Evolutionary conservation across 1,140 invertebrate genomes (phyloP).

Genomic region (Procambarus virginalis): DNA sequence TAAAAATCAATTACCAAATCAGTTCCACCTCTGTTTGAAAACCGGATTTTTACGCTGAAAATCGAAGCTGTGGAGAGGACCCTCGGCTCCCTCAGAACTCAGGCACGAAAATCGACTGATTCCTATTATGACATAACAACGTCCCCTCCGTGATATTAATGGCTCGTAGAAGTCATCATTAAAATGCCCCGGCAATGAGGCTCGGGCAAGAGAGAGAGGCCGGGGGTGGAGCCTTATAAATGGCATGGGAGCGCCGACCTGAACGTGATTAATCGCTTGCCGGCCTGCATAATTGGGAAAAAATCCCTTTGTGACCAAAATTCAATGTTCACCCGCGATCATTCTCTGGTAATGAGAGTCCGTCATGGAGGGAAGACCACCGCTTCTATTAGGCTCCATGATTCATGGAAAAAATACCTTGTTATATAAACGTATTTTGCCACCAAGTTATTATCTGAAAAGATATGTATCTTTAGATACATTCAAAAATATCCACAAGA

Average conservation of each 20-base stretch:
- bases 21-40: not conserved
- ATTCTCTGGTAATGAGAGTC: conserved; percentile 31
- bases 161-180: conserved; percentile 38
- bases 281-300: conserved; percentile 52
- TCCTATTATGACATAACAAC: conserved; percentile 33
- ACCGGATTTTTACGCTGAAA: not conserved
- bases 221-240: conserved; percentile 39
- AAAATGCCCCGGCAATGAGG: conserved; percentile 21
- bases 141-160: conserved; percentile 47
- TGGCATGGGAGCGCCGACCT: not conserved
- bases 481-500: not conserved
- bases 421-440: too few relatives aligned
- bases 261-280: conserved; percentile 48
- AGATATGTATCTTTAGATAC: too few relatives aligned
- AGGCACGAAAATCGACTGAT: not conserved
- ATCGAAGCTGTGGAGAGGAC: not conserved
- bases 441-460: too few relatives aligned
- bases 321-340: conserved; percentile 40
- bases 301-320: conserved; percentile 47
- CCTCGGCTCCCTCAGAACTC: not conserved
- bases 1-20: not conserved
- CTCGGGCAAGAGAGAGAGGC: not conserved
- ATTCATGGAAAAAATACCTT: not conserved
- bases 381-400: not conserved
- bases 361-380: not conserved